Percentiles rank a stretch among this genome's conserved stretches.
Evolutionary conservation across 2,113 vertebrate species (phyloP).

Genomic region (Thinocorus orbignyianus): DNA sequence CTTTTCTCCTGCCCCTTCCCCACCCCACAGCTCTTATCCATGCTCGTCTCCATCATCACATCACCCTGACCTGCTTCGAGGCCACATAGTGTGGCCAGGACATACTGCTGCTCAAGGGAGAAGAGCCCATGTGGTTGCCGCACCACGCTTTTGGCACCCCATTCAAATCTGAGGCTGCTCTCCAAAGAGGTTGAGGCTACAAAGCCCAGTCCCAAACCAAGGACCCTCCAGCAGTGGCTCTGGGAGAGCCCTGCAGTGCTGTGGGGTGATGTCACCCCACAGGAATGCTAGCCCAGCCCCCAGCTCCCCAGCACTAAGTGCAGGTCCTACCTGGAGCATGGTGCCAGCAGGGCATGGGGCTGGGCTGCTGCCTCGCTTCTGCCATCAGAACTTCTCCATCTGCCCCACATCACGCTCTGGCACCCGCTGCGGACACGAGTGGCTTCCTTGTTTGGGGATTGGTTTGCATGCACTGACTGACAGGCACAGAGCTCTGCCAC

Average conservation of each 20-base stretch:
- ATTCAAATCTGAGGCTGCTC: background rate
- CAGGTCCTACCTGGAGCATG: conserved; percentile 66
- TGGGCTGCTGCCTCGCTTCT: conserved; percentile 49
- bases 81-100: fast-evolving
- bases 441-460: conserved; percentile 77
- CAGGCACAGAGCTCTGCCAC: conserved; percentile 18
- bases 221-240: background rate
- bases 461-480: conserved; percentile 60
- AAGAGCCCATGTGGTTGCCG: fast-evolving
- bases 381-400: conserved; percentile 68
- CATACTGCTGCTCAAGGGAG: background rate
- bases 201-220: background rate
- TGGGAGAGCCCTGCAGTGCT: background rate
- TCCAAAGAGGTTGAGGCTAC: background rate
- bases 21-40: background rate
- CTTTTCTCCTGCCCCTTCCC: background rate
- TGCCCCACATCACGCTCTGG: background rate
- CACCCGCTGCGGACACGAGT: background rate
- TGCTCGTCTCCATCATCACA: background rate
- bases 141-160: background rate
- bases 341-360: conserved; percentile 11
- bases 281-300: background rate
- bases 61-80: background rate
- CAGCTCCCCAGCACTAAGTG: background rate
- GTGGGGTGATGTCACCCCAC: fast-evolving